Percentiles rank a stretch among this genome's conserved stretches.
phyloP scores from a whole-genome alignment of 1,140 invertebrate species.

The Zaprionus inermis region DNA sequence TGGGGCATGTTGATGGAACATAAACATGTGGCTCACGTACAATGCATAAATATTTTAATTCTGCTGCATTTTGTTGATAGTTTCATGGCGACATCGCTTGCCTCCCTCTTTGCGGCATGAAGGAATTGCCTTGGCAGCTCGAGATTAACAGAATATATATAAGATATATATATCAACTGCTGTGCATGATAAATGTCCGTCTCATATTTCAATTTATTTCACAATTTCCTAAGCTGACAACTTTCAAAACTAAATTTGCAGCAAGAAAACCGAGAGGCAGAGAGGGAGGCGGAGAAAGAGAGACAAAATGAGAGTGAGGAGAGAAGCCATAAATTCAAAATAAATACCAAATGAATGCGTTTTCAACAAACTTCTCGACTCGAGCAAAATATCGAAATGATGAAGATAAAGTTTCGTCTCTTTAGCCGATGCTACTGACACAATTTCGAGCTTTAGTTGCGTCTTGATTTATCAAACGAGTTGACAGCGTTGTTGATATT shows the following conservation, averaged over 20 bases:
- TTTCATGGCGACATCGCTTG: conserved; percentile 52
- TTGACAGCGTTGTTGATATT: neutral
- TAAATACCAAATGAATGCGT: conserved; percentile 30
- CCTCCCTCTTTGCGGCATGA: no score
- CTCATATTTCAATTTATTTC: conserved; percentile 75
- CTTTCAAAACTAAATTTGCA: conserved; percentile 13
- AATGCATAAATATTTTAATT: conserved; percentile 77
- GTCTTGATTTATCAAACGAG: neutral
- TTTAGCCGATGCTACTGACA: conserved; percentile 1
- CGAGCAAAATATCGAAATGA: conserved; percentile 17
- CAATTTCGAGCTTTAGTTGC: neutral
- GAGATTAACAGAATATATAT: conserved; percentile 13
- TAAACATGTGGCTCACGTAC: conserved; percentile 67
- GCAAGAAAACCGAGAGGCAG: conserved; percentile 8
- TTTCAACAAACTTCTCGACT: conserved; percentile 13
- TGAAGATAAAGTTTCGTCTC: conserved; percentile 9
- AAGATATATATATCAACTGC: conserved; percentile 14
- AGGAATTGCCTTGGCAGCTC: conserved; percentile 7
- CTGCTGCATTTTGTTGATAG: conserved; percentile 70
- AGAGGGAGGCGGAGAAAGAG: neutral
- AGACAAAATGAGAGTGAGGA: neutral
- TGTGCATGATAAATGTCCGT: conserved; percentile 56
- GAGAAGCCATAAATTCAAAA: conserved; percentile 24
- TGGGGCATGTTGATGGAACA: conserved; percentile 19
- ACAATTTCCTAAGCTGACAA: conserved; percentile 58